phyloP scores from a whole-genome alignment of 2,113 vertebrate species.

The Piprites chloris region DNA sequence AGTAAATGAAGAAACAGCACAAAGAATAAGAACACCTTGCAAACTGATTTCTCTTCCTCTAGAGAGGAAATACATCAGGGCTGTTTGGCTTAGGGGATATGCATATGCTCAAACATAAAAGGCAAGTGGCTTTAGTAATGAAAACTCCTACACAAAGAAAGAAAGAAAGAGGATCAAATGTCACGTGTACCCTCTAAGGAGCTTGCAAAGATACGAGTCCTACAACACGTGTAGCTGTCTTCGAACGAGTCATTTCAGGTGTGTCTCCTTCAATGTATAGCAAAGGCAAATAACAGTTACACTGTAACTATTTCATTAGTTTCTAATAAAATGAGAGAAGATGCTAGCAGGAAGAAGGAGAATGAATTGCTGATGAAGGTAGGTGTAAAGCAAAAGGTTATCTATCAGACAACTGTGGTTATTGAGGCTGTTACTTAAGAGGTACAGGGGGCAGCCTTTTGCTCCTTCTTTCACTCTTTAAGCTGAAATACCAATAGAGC shows the following conservation, averaged over 20 bases:
- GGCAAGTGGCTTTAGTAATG: not conserved
- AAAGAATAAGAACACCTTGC: constrained; percentile 9
- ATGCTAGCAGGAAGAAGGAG: not conserved
- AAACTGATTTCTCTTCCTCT: constrained; percentile 4
- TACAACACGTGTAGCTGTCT: not conserved
- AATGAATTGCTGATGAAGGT: not conserved
- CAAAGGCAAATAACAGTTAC: not conserved
- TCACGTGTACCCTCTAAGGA: not conserved
- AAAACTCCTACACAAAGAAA: constrained; percentile 10
- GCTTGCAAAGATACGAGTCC: not conserved
- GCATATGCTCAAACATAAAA: constrained; percentile 3
- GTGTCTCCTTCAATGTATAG: not conserved
- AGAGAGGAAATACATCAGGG: not conserved
- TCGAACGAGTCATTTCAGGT: not conserved
- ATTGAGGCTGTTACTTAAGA: not conserved
- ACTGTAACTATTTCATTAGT: not conserved
- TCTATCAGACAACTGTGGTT: not conserved
- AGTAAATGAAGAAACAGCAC: constrained; percentile 5
- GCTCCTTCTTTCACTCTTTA: not conserved
- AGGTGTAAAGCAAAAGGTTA: not conserved
- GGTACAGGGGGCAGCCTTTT: not conserved
- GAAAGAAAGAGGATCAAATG: constrained; percentile 16
- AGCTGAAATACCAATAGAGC: not conserved
- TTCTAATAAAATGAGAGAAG: not conserved
- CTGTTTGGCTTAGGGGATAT: constrained; percentile 4